phyloP scores from a whole-genome alignment of 2,113 vertebrate species.

The Mormyrus iriodes region DNA sequence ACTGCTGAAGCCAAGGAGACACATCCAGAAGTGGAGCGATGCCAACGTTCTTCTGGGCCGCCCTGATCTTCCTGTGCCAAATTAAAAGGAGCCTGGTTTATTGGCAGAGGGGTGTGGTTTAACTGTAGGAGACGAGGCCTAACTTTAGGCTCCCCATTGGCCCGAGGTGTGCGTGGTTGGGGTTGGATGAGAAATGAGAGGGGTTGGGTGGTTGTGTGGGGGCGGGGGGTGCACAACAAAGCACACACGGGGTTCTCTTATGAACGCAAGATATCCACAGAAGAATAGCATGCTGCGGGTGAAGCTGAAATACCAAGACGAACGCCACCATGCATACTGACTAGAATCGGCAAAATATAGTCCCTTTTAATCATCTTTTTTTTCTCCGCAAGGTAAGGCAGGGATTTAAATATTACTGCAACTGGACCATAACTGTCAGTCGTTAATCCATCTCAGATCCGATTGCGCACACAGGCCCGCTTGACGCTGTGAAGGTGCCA shows the following conservation, averaged over 20 bases:
- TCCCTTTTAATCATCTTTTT: conserved; percentile 41
- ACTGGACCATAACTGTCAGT: conserved; percentile 55
- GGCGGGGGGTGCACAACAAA: conserved; percentile 16
- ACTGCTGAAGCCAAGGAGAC: conserved; percentile 35
- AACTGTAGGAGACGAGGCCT: background rate
- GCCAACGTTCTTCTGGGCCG: conserved; percentile 61
- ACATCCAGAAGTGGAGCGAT: conserved; percentile 62
- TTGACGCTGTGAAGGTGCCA: conserved; percentile 47
- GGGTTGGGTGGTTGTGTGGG: background rate
- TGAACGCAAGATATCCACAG: conserved; percentile 73
- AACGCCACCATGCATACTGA: conserved; percentile 76
- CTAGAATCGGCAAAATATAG: conserved; percentile 78
- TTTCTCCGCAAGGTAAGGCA: conserved; percentile 66
- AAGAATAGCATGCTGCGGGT: conserved; percentile 87
- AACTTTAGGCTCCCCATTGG: conserved; percentile 2
- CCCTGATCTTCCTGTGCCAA: conserved; percentile 58
- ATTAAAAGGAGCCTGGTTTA: conserved; percentile 4
- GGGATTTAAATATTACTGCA: conserved; percentile 69
- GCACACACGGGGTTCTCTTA: conserved; percentile 72
- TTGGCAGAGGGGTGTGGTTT: conserved; percentile 23
- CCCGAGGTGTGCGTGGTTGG: conserved; percentile 5
- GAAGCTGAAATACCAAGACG: conserved; percentile 76
- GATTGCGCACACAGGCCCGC: conserved; percentile 50
- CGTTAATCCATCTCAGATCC: conserved; percentile 50
- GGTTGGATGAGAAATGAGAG: background rate